These are phyloP conservation scores for Seriola quinqueradiata DNA, from an alignment of 2,113 vertebrate genomes.

Conservation along the genomic window DNA sequence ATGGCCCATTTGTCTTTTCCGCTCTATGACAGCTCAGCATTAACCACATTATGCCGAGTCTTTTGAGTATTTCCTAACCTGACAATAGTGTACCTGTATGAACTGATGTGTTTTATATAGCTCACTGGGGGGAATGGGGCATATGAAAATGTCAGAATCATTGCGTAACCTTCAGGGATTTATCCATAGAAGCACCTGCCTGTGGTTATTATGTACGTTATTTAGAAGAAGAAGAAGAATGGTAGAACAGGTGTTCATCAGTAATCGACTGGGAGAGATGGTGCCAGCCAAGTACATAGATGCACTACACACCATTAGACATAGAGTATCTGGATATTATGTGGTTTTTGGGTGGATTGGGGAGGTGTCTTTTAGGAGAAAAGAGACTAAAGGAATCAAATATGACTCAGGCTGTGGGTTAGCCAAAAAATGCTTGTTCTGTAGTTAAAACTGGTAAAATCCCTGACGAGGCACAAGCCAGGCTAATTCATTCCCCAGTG, in stretches of 20 bases:
- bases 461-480: background rate
- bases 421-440: conserved; percentile 8
- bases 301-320: background rate
- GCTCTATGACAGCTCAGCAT: background rate
- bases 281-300: background rate
- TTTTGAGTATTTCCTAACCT: background rate
- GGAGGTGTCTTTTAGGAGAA: background rate
- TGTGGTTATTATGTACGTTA: conserved; percentile 5
- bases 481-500: conserved; percentile 29
- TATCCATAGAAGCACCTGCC: conserved; percentile 19
- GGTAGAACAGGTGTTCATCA: conserved; percentile 26
- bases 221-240: conserved; percentile 13
- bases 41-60: background rate
- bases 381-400: background rate
- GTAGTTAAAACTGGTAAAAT: background rate
- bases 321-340: background rate
- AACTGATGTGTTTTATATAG: background rate
- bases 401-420: background rate
- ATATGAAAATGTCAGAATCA: conserved; percentile 14
- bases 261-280: conserved; percentile 14
- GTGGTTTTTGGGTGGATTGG: background rate
- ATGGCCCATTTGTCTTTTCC: background rate
- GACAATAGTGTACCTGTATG: background rate
- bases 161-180: conserved; percentile 9
- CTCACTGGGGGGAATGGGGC: background rate